Base-by-base conservation (phyloP, 2,113 vertebrate species). In the Callaeas wilsoni region DNA sequence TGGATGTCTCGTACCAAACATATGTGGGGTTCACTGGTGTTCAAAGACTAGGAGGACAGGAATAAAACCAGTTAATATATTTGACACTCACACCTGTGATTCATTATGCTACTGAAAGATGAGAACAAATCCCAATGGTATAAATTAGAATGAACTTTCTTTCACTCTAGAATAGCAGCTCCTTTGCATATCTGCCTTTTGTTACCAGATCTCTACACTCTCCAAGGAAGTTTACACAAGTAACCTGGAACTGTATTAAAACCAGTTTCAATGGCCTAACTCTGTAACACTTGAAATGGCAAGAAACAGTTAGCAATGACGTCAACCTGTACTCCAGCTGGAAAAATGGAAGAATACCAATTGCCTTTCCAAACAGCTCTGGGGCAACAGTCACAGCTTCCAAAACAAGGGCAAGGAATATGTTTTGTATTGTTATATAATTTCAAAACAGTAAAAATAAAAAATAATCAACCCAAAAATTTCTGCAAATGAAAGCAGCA, bases 1-100 rank as follows among this genome's bases (percentile, higher is more conserved):
- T 98, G 98, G 86, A 99, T 47, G 60, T 99, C 99, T 90, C 99
- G 98, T 87, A 99, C 95, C 97, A 99, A 98, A 95, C 99, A 99
- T 65, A 99, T 30, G 4, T 99, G 98, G 94, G 98, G 90, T 95
- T 99, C 99, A 83, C 97, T 97, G 53, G 98, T 98, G 96, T 98
- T 98, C 95, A 99, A 97, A 79, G 98, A 97, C 99, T 99, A 70
- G 17, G 84, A 87, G 15, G 12, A 33, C 11, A 84, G 16, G 52
- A 82, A 83, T 33, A 93, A 52, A 76, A 47, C 4, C 29, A 52
- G 57, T 96, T 71, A 87, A 71, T 33, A 7, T 21, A 69, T 44
- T 44, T 93, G 57, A 81, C 29, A 70, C 71, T 74, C 75, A 93
- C 13, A 18, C 15, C 16, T 39, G 15, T 19, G 16, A 90, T 26